Evolutionary conservation across 2,113 vertebrate species (phyloP).

Genomic region (Nannobrachium achirus): DNA sequence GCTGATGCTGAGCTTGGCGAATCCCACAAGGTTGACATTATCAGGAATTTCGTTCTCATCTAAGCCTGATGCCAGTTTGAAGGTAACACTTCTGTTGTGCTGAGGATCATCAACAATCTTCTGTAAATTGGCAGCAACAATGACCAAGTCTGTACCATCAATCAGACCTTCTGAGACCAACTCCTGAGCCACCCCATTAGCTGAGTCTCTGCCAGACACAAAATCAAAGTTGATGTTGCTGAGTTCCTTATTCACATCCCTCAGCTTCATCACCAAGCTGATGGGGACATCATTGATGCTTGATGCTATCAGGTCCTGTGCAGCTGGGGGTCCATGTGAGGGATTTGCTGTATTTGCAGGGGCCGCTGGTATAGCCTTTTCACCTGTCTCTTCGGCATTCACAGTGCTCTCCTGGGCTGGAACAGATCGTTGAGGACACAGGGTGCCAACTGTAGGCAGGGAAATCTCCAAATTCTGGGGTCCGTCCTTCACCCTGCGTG

Average conservation of each 20-base stretch:
- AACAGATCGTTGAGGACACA: constrained; percentile 79
- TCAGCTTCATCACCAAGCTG: constrained; percentile 92
- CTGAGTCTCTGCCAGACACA: constrained; percentile 98
- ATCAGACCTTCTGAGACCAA: constrained; percentile 97
- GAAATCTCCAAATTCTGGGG: constrained; percentile 84
- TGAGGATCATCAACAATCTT: constrained; percentile 99
- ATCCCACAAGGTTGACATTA: constrained; percentile 96
- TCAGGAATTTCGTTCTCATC: constrained; percentile 97
- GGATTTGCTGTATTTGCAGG: constrained; percentile 75
- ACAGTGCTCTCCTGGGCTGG: constrained; percentile 77
- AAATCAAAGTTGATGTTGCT: constrained; percentile 99
- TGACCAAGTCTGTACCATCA: constrained; percentile 95
- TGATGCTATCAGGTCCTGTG: constrained; percentile 63
- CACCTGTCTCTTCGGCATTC: constrained; percentile 82
- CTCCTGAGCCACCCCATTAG: constrained; percentile 98
- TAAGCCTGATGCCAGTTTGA: constrained; percentile 96
- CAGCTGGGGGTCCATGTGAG: constrained; percentile 63
- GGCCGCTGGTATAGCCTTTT: constrained; percentile 66
- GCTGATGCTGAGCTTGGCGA: constrained; percentile 99
- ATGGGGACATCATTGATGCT: constrained; percentile 83
- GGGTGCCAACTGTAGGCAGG: constrained; percentile 54
- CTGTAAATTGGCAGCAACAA: constrained; percentile 99
- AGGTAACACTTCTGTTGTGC: constrained; percentile 95
- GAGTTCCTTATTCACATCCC: constrained; percentile 98
- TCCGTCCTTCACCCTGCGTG: constrained; percentile 95